Evolutionary conservation across 2,888 invertebrate genomes (phyloP).

Genomic region (Diabrotica balteata): DNA sequence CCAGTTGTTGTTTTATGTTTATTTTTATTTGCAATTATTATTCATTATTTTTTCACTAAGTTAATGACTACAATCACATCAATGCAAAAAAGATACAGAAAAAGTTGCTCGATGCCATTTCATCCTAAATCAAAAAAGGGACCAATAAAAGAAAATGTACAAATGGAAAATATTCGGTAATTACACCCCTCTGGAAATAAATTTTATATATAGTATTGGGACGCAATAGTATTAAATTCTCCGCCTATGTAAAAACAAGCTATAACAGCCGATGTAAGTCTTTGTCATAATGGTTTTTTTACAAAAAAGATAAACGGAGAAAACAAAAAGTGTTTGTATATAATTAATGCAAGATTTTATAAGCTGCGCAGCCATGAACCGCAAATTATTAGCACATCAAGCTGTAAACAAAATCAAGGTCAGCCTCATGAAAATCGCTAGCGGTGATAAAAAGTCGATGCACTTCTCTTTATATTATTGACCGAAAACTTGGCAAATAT

Average conservation of each 20-base stretch:
- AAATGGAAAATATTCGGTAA: too few species aligned
- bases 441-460: conserved; percentile 55
- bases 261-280: conserved; percentile 24
- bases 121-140: too few species aligned
- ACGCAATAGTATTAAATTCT: neutral
- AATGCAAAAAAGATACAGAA: too few species aligned
- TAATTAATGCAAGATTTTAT: conserved; percentile 39
- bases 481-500: conserved; percentile 55
- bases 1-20: too few species aligned
- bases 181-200: too few species aligned
- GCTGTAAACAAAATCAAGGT: conserved; percentile 53
- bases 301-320: conserved; percentile 24
- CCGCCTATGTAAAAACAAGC: conserved; percentile 22
- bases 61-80: too few species aligned
- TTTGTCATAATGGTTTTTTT: conserved; percentile 29
- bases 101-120: too few species aligned
- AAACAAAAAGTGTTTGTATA: conserved; percentile 28
- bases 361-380: conserved; percentile 46
- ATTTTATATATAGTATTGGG: too few species aligned
- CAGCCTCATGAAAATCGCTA: conserved; percentile 49
- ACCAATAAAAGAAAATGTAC: too few species aligned
- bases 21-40: too few species aligned
- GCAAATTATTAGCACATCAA: conserved; percentile 49
- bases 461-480: conserved; percentile 53
- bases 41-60: too few species aligned